Evolutionary conservation across 2,797 vertebrate species (phyloP).

Genomic region (Okamejei kenojei): DNA sequence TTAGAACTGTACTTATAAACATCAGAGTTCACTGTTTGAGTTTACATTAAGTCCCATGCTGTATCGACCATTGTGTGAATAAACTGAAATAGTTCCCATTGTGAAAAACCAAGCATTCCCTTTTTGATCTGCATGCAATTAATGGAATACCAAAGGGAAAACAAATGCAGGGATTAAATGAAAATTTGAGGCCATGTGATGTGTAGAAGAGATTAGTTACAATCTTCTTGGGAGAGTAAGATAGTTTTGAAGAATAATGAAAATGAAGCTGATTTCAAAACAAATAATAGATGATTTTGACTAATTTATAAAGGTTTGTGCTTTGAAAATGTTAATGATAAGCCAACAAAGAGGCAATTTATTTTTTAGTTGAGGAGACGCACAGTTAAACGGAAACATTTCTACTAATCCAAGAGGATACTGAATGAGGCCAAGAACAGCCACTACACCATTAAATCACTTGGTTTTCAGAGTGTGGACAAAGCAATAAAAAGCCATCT

Average conservation of each 20-base stretch:
- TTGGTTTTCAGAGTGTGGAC: neutral
- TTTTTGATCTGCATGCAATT: neutral
- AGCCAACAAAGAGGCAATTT: neutral
- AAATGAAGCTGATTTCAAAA: neutral
- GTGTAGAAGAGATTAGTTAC: neutral
- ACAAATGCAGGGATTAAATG: neutral
- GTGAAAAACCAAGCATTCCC: neutral
- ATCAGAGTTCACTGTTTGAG: neutral
- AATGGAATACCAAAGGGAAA: neutral
- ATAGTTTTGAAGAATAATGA: neutral
- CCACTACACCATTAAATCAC: neutral
- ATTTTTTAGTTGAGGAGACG: neutral
- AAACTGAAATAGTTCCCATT: neutral
- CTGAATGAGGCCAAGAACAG: neutral
- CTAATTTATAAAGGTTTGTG: neutral
- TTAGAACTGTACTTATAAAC: neutral
- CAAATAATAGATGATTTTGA: neutral
- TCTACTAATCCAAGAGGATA: neutral
- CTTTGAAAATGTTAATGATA: neutral
- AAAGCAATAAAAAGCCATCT: neutral
- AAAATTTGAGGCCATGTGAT: neutral
- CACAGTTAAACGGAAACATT: neutral
- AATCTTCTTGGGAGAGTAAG: neutral
- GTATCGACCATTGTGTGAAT: neutral
- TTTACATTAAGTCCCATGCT: neutral